Evolutionary conservation across 2,888 invertebrate genomes (phyloP).

Genomic region (Antheraea yamamai): DNA sequence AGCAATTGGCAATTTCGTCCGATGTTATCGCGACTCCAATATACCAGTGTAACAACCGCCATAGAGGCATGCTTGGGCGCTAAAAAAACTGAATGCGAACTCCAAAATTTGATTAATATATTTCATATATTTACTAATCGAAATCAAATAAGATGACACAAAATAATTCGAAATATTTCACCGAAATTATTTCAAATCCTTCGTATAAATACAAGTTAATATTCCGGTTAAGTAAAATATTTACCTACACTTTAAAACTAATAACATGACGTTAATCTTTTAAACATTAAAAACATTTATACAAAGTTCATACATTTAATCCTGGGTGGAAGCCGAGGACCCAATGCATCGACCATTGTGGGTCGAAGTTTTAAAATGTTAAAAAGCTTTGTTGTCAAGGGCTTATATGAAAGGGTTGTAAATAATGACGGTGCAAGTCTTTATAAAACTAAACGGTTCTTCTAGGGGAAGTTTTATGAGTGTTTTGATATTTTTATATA

Average conservation of each 20-base stretch:
- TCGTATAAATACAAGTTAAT: neutral
- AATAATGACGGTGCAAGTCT: conserved; percentile 79
- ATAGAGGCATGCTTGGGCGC: too few species aligned
- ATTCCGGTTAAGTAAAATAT: neutral
- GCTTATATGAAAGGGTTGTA: conserved; percentile 77
- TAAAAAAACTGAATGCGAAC: neutral
- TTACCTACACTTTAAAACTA: conserved; percentile 30
- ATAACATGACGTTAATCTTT: conserved; percentile 78
- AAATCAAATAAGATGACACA: neutral
- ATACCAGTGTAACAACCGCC: too few species aligned
- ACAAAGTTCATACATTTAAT: conserved; percentile 58
- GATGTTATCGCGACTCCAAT: too few species aligned
- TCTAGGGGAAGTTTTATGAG: conserved; percentile 10
- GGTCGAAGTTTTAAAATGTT: conserved; percentile 76
- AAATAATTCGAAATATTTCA: neutral
- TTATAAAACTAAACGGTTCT: conserved; percentile 73
- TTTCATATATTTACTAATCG: too few species aligned
- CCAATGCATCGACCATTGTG: conserved; percentile 72
- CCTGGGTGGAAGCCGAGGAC: conserved; percentile 60
- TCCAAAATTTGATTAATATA: neutral
- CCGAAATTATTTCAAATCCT: neutral
- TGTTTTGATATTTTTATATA: conserved; percentile 22
- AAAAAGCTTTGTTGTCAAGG: conserved; percentile 79
- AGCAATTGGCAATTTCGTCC: too few species aligned
- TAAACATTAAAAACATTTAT: conserved; percentile 81